Evolutionary conservation across 2,888 invertebrate species (phyloP).

Genomic region (Bedellia somnulentella): DNA sequence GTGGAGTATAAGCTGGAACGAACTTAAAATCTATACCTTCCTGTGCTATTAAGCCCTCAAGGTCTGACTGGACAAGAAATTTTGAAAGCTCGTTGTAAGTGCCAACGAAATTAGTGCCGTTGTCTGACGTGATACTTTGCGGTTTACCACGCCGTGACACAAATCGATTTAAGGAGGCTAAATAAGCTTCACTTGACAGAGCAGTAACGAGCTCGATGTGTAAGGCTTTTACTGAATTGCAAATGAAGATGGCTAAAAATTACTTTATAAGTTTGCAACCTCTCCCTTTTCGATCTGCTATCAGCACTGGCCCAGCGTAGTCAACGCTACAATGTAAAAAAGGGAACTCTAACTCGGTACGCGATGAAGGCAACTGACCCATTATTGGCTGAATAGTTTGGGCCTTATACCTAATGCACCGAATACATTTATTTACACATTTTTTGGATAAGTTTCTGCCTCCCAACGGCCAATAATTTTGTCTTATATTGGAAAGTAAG

Average conservation of each 20-base stretch:
- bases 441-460: constrained; percentile 2
- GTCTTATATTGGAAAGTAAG: neutral
- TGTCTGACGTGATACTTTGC: constrained; percentile 11
- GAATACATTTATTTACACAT: neutral
- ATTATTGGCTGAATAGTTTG: constrained; percentile 3
- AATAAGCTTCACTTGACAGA: constrained; percentile 2
- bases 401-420: neutral
- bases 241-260: constrained; percentile 6
- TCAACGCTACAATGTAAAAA: constrained; percentile 1
- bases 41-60: constrained; percentile 12
- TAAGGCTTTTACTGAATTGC: constrained; percentile 5
- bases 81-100: constrained; percentile 5
- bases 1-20: constrained; percentile 13
- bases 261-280: constrained; percentile 6
- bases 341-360: too few species aligned
- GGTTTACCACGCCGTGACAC: constrained; percentile 10
- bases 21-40: constrained; percentile 14
- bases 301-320: constrained; percentile 7
- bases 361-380: constrained; percentile 4
- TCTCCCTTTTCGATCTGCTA: too few species aligned
- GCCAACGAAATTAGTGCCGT: constrained; percentile 12
- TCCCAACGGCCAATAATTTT: constrained; percentile 1
- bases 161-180: constrained; percentile 5
- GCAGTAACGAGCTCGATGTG: constrained; percentile 7
- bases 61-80: neutral